Evolutionary conservation across 2,888 invertebrate species (phyloP).

Genomic region (Ennomos fuscantarius): DNA sequence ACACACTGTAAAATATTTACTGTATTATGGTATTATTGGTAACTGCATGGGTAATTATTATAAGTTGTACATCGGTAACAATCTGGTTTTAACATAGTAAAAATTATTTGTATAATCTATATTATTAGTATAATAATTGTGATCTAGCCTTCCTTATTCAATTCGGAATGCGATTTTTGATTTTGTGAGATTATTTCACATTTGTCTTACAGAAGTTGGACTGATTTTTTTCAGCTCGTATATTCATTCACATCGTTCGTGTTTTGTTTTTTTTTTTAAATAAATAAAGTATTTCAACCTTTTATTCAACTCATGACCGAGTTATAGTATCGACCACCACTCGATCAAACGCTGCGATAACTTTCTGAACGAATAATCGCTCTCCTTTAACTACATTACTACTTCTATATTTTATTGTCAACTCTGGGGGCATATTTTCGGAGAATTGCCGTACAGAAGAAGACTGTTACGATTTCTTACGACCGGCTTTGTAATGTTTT

Average conservation of each 20-base stretch:
- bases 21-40: slow-evolving; percentile 17
- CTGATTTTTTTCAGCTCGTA: no score
- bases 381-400: not conserved
- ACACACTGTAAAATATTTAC: slow-evolving; percentile 4
- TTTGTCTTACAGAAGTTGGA: no score
- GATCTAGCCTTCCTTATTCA: not conserved
- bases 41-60: slow-evolving; percentile 11
- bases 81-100: no score
- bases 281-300: not conserved
- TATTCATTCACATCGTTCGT: no score
- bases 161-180: not conserved
- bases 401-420: no score
- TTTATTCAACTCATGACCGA: not conserved
- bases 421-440: no score
- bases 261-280: not conserved
- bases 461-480: no score
- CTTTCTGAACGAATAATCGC: not conserved
- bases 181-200: not conserved
- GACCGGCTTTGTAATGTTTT: no score
- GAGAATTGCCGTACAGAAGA: no score
- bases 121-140: no score
- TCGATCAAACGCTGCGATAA: no score
- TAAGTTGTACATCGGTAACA: not conserved
- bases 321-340: not conserved
- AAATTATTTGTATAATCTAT: no score